A percentile compares a stretch with the other conserved stretches of the same genome.
Evolutionary conservation across 2,113 vertebrate species (phyloP).

Genomic region (Monopterus albus): DNA sequence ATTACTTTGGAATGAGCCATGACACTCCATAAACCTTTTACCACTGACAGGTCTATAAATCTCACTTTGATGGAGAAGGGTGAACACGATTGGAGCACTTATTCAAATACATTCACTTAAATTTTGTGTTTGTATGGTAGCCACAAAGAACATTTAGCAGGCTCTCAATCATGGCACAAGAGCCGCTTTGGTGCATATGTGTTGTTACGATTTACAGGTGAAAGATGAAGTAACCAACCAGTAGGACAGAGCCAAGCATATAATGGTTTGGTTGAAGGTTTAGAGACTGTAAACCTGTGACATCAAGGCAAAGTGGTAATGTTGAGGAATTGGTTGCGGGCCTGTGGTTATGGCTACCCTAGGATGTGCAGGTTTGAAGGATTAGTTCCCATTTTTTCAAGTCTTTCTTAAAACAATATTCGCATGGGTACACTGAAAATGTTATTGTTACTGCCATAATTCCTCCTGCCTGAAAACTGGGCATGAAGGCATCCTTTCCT

Average conservation of each 20-base stretch:
- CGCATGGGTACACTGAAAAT: too few relatives aligned
- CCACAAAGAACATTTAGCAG: background rate
- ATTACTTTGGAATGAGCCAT: slow-evolving; percentile 32
- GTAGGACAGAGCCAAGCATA: background rate
- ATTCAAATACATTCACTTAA: background rate
- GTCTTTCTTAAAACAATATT: too few relatives aligned
- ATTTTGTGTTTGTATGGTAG: background rate
- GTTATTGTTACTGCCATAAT: too few relatives aligned
- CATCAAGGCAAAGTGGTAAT: too few relatives aligned
- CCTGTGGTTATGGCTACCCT: background rate
- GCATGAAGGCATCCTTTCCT: too few relatives aligned
- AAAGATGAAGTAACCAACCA: too few relatives aligned
- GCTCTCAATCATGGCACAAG: background rate
- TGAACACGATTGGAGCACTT: slow-evolving; percentile 6
- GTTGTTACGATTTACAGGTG: too few relatives aligned
- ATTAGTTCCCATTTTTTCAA: too few relatives aligned
- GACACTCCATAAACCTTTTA: slow-evolving; percentile 48
- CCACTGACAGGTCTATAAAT: slow-evolving; percentile 32
- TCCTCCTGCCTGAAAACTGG: too few relatives aligned
- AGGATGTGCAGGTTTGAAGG: too few relatives aligned
- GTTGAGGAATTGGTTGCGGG: background rate
- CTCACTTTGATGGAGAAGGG: slow-evolving; percentile 4
- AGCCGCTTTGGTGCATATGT: background rate
- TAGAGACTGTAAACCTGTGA: background rate
- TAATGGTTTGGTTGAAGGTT: background rate